Base-by-base conservation (phyloP, 2,888 invertebrate genomes). In the Chironomus riparius region DNA sequence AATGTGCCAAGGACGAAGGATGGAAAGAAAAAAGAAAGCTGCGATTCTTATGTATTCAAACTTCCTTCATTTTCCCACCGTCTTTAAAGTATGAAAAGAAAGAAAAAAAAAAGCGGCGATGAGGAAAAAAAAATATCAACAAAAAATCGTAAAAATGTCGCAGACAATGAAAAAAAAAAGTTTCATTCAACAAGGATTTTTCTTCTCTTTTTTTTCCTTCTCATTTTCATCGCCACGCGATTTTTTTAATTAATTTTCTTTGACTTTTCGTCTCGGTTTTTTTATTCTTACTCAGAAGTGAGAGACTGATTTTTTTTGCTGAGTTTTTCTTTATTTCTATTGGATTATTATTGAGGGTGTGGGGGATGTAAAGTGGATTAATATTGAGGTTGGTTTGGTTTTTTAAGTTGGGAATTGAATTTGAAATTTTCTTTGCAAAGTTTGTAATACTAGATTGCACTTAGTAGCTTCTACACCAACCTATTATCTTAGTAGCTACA, bases 81-180 rank as follows among this genome's bases (percentile, higher is more conserved):
- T 62, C 62, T 72, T 61, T 15, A 61, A 47, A 24, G 38, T 22
- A 50, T 18, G 72, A 62, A 18, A 72, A 72, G 62, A 72, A 72
- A 72, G 61, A 72, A 62, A 61, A 72, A 72, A 61, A 72, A 72
- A 72, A 72, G n/a, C 61, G 62, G 61, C 72, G 72, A 38, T 38
- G 38, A 38, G 38, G n/a, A 50, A 21, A 62, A 72, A 72, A 72
- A 72, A 72, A 72, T 72, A 72, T 72, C 72, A 72, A 72, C 72
- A 72, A 72, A 72, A 72, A 72, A 72, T 72, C 72, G 72, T 72
- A 72, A 71, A 56, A 72, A 72, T 18, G 72, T 72, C 28, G 72
- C 72, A 72, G 72, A 72, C 72, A 72, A 72, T 72, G 72, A 72
- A 72, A 22, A 50, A 13, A 50, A 65, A 21, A 24, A 38, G 10